Conservation (phyloP, 2,888 invertebrate genomes). For the Diarsia dahlii region DNA sequence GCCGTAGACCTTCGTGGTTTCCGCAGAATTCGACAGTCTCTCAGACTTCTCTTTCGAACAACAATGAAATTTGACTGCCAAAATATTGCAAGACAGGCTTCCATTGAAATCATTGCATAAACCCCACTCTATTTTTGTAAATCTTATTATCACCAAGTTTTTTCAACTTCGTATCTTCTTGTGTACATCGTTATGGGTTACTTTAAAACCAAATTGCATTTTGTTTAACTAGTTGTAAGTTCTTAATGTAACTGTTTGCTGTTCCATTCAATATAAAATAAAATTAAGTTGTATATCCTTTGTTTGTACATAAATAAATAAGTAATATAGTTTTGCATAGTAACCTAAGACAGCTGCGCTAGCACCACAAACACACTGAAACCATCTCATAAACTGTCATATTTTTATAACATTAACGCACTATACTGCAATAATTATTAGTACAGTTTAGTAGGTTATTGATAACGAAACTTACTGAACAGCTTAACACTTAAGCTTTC, state of each 20-base stretch:
- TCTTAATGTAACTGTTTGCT: too few species aligned
- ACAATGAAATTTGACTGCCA: not conserved
- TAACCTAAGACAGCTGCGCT: constrained; percentile 3
- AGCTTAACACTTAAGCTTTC: not conserved
- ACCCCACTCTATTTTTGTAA: not conserved
- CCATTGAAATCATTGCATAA: not conserved
- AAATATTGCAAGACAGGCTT: not conserved
- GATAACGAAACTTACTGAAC: not conserved
- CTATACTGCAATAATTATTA: constrained; percentile 4
- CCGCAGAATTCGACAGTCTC: not conserved
- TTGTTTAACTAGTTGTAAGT: too few species aligned
- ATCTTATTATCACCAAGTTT: not conserved
- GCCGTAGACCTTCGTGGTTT: too few species aligned
- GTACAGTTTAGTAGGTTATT: not conserved
- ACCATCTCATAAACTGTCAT: not conserved
- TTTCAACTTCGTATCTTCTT: not conserved
- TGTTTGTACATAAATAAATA: not conserved
- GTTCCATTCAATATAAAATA: too few species aligned
- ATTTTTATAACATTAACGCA: not conserved
- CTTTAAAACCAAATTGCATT: too few species aligned
- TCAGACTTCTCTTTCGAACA: not conserved
- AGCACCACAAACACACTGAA: constrained; percentile 2
- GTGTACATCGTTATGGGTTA: not conserved
- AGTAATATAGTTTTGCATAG: not conserved
- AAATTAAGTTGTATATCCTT: too few species aligned